Percentiles rank a stretch among this genome's conserved stretches.
phyloP scores from a whole-genome alignment of 2,888 invertebrate species.

The Lumbricus terrestris region DNA sequence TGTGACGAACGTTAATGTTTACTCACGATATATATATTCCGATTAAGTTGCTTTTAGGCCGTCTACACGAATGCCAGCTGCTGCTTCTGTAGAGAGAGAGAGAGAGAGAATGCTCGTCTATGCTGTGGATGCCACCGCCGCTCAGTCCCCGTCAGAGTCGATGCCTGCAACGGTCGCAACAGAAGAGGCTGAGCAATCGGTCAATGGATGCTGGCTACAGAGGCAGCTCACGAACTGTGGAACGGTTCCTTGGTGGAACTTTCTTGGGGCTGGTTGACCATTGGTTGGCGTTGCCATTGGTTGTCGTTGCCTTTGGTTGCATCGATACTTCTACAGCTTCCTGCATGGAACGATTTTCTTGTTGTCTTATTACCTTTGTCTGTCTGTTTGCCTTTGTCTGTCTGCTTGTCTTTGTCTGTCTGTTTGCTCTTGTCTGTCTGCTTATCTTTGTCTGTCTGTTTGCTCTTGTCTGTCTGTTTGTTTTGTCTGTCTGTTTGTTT shows the following conservation, averaged over 20 bases:
- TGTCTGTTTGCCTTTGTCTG: too few species aligned
- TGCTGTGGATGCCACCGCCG: too few species aligned
- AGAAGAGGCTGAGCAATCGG: background rate
- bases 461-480: background rate
- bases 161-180: background rate
- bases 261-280: background rate
- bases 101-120: background rate
- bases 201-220: background rate
- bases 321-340: too few species aligned
- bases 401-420: too few species aligned
- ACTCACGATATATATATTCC: conserved; percentile 3
- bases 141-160: background rate
- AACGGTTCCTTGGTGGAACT: background rate
- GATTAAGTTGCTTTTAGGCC: background rate
- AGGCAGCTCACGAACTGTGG: background rate
- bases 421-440: too few species aligned
- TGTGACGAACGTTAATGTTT: background rate
- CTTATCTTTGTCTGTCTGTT: too few species aligned
- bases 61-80: background rate
- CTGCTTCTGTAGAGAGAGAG: too few species aligned
- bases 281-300: background rate
- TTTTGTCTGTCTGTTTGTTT: background rate
- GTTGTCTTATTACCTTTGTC: too few species aligned
- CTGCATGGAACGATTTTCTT: too few species aligned
- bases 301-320: too few species aligned